Evolutionary conservation across 2,113 vertebrate genomes (phyloP), one percentile per base, ranked within the genome.

Genomic region (Entomyzon cyanotis): DNA sequence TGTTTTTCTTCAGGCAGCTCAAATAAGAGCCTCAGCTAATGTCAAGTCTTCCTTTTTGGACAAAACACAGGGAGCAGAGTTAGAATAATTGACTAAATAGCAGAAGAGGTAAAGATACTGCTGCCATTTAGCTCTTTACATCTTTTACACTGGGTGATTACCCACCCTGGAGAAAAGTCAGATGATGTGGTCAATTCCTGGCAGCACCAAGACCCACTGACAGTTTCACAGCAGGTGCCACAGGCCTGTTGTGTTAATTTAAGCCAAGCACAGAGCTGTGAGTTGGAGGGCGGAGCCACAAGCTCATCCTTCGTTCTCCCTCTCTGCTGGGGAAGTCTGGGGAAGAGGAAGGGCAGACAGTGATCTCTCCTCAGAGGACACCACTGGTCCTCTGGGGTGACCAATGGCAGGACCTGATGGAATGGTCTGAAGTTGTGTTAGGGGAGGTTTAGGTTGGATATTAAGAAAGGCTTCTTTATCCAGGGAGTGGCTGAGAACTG

Each of bases 271-370:
- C 1, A 1, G 50, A 46, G 15, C 28, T 49, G 5, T 7, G 28
- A 50, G 23, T 9, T 50, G 33, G 42, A 63, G 15, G 6, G 13
- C 8, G 82, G 39, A 46, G 12, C 13, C 75, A 17, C 3, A 60
- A 23, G 12, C 4, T 90, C 8, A 39, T 68, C 5, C 24, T 87
- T 35, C 10, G 16, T 68, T 68, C 18, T 88, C 15, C 6, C 14
- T 11, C 2, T 24, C 7, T 59, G 0, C 16, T 22, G 7, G 4
- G 16, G 33, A 39, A 28, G 3, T 18, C 2, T 28, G 12, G 28
- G 13, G 23, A 17, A 67, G 24, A 53, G 52, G 20, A 68, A 20
- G 28, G 16, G 10, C 7, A 60, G 46, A 11, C 39, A 53, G 6
- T 46, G 19, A 21, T 46, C 15, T 67, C 30, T 44, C 16, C 39